Percentiles rank a stretch among this genome's conserved stretches.
phyloP scores from a whole-genome alignment of 1,140 invertebrate species.

The Nebria ingens region DNA sequence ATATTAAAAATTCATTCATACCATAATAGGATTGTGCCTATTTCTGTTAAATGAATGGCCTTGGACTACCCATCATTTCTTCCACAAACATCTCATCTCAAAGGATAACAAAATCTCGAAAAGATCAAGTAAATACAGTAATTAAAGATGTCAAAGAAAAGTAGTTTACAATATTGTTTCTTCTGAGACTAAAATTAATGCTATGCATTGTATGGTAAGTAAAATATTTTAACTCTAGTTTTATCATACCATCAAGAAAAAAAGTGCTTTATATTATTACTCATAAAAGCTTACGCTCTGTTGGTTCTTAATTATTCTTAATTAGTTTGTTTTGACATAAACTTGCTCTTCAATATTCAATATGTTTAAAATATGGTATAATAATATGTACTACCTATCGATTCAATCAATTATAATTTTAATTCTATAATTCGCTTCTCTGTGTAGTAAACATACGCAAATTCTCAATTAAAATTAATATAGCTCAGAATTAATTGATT shows the following conservation, averaged over 20 bases:
- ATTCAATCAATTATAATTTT: too few relatives aligned
- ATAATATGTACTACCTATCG: too few relatives aligned
- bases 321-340: conserved; percentile 4
- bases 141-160: conserved; percentile 9
- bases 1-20: too few relatives aligned
- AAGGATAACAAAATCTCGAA: conserved; percentile 1
- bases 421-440: too few relatives aligned
- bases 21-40: too few relatives aligned
- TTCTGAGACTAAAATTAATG: neutral
- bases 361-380: too few relatives aligned
- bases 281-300: neutral
- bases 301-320: neutral
- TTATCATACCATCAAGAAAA: neutral
- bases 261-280: conserved; percentile 2
- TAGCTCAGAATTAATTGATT: too few relatives aligned
- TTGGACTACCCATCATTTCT: conserved; percentile 3
- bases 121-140: neutral
- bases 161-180: neutral
- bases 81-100: conserved; percentile 7
- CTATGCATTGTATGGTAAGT: conserved; percentile 1
- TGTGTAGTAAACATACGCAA: too few relatives aligned
- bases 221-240: neutral
- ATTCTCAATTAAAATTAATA: too few relatives aligned
- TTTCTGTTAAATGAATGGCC: neutral
- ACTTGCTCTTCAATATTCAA: too few relatives aligned